Percentiles rank a stretch among this genome's conserved stretches.
These are phyloP conservation scores for Xestia sexstrigata DNA, from an alignment of 2,888 invertebrate genomes.

Conservation along the genomic window DNA sequence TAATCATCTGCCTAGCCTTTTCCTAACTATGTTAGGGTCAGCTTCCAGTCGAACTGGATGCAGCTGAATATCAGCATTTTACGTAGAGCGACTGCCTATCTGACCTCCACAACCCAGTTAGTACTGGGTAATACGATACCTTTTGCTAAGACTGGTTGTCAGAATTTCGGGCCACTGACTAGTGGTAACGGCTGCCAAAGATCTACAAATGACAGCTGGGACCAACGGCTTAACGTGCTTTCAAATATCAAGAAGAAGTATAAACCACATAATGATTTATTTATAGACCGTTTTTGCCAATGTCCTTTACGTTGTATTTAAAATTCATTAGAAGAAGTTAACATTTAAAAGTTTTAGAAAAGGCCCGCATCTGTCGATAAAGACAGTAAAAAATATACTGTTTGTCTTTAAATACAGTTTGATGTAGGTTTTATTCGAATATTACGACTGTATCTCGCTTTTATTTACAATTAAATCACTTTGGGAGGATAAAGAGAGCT, in stretches of 20 bases:
- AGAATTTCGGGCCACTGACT: no score
- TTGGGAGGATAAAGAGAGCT: slow-evolving; percentile 16
- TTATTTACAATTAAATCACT: slow-evolving; percentile 38
- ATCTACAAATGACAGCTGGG: no score
- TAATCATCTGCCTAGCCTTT: no score
- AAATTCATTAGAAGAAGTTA: background rate
- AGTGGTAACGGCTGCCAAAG: no score
- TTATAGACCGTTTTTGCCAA: background rate
- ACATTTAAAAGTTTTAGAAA: slow-evolving; percentile 13
- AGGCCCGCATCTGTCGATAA: background rate
- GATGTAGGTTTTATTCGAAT: slow-evolving; percentile 45
- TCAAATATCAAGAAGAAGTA: background rate
- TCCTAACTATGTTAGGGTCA: no score
- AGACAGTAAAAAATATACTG: slow-evolving; percentile 36
- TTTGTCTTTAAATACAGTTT: slow-evolving; percentile 35
- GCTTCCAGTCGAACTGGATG: no score
- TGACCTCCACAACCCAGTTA: no score
- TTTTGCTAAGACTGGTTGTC: no score
- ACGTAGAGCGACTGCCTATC: no score
- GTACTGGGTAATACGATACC: no score
- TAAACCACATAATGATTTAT: background rate
- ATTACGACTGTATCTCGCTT: slow-evolving; percentile 29
- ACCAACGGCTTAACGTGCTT: no score
- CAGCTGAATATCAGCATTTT: no score
- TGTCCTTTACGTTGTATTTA: background rate